Conservation (phyloP, 2,888 invertebrate genomes). For the Eilema caniola region DNA sequence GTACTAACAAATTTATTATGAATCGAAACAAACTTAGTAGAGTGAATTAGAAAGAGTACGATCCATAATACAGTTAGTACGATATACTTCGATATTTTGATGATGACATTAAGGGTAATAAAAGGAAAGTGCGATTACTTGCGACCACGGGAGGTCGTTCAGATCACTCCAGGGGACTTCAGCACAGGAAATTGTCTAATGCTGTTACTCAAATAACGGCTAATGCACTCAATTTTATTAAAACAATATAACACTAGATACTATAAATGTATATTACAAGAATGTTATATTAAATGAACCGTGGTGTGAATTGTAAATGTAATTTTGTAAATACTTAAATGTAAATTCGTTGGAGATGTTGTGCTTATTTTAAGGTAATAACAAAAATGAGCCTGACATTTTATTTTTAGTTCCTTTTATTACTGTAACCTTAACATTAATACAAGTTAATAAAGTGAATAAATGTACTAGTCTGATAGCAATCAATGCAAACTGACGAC, state of each 20-base stretch:
- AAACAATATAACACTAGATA: constrained; percentile 42
- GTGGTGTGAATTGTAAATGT: constrained; percentile 36
- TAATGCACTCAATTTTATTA: constrained; percentile 52
- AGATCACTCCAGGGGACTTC: constrained; percentile 62
- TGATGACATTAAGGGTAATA: constrained; percentile 69
- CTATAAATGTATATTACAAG: constrained; percentile 40
- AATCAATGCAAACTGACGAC: no score
- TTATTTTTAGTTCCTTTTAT: no score
- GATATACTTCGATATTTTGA: constrained; percentile 57
- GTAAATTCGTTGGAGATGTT: constrained; percentile 21
- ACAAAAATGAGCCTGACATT: no score
- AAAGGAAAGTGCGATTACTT: constrained; percentile 71
- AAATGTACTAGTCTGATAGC: no score
- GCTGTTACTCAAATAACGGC: constrained; percentile 69
- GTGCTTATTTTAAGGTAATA: neutral
- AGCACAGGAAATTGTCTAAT: constrained; percentile 71
- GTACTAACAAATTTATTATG: constrained; percentile 51
- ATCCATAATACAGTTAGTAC: constrained; percentile 49
- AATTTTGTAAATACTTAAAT: constrained; percentile 27
- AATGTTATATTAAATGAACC: constrained; percentile 44
- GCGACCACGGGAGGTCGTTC: constrained; percentile 65
- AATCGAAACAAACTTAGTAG: constrained; percentile 51
- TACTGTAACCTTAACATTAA: no score
- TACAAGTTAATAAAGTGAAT: no score
- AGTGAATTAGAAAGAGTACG: constrained; percentile 56